Evolutionary conservation across 2,113 vertebrate genomes (phyloP).

Genomic region (Grantiella picta): DNA sequence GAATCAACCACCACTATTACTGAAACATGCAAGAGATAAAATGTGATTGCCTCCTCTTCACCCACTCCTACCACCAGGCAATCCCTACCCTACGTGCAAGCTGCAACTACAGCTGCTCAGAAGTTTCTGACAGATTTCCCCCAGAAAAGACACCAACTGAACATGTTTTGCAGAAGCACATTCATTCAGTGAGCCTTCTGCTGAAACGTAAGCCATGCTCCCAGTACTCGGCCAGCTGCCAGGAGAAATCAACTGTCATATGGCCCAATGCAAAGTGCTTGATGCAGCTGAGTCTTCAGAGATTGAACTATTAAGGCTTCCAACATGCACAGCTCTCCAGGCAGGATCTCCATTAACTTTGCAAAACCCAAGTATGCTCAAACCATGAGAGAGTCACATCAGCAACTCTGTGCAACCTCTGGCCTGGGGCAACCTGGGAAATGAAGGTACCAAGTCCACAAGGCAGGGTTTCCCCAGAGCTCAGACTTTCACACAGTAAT

Average conservation of each 20-base stretch:
- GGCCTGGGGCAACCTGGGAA: background rate
- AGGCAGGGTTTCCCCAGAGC: background rate
- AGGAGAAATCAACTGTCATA: background rate
- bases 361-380: background rate
- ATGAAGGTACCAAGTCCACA: background rate
- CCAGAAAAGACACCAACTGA: background rate
- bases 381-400: background rate
- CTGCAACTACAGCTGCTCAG: background rate
- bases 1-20: background rate
- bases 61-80: background rate
- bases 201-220: background rate
- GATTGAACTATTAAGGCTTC: background rate
- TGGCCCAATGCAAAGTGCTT: background rate
- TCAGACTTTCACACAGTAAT: background rate
- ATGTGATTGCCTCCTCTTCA: background rate
- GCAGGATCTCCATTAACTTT: background rate
- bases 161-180: background rate
- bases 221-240: background rate
- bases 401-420: background rate
- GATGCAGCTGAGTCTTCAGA: background rate
- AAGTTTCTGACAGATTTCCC: background rate
- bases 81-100: background rate
- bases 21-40: rapidly evolving
- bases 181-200: background rate
- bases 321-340: background rate